Base-by-base conservation (phyloP, 2,888 invertebrate genomes). In the Buathra laborator region DNA sequence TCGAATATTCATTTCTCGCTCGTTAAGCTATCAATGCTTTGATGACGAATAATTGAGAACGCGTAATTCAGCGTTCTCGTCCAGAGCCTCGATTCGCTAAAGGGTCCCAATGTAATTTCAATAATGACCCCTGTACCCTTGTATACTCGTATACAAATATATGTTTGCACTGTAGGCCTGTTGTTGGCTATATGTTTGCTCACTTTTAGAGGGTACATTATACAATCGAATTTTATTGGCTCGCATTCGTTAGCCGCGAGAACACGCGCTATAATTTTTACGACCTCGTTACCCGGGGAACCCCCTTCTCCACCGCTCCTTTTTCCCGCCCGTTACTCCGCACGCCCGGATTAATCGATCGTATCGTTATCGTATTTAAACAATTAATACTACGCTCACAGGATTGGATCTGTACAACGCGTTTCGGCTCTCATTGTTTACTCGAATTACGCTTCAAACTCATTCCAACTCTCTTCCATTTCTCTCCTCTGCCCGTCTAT, bases 361-460 rank as follows among this genome's bases (percentile, higher is more conserved):
- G 84, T 85, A 85, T 85, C 84, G 81, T 79, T 85, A 81, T 81
- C 84, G 81, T 85, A 79, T 85, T 81, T 81, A 85, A 85, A 85
- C 84, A 85, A 85, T 85, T 85, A 85, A 85, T 85, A 78, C 59
- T 66, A 16, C 81, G 51, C 59, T 29, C 53, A 16, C 46, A 53
- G 43, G 64, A 62, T 48, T 70, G 67, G 48, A n/a, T 53, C 75
- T 29, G 29, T 19, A 66, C 83, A 79, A 76, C 70, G 78, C 32
- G 66, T 44, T 43, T 46, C 74, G 71, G 16, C 59, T 80, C 79
- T 62, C 85, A 80, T 79, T 82, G 80, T 83, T 83, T 80, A 53
- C 29, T 62, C 67, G 74, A 85, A 83, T 83, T 83, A 83, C 37
- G 29, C 56, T 29, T 37, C 7, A 19, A 62, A 62, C 59, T 59